phyloP scores from a whole-genome alignment of 2,113 vertebrate species.

The Thryonomys swinderianus region DNA sequence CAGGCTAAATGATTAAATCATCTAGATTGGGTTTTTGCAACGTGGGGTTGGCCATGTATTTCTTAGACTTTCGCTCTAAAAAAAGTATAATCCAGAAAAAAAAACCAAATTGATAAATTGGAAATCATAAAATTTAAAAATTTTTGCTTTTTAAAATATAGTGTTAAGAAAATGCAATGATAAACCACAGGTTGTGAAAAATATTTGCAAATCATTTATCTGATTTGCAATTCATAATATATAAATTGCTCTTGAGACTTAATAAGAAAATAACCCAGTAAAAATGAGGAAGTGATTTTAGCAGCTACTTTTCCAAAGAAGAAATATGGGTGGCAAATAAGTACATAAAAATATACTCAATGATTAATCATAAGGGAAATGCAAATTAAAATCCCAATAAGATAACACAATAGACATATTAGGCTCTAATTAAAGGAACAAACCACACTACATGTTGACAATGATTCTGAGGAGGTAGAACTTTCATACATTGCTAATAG shows the following conservation, averaged over 20 bases:
- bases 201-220: constrained; percentile 29
- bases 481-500: constrained; percentile 3
- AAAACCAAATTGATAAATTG: constrained; percentile 40
- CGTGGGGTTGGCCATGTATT: not conserved
- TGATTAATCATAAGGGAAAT: constrained; percentile 36
- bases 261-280: not conserved
- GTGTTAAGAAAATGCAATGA: constrained; percentile 29
- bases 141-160: not conserved
- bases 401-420: not conserved
- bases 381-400: constrained; percentile 36
- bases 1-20: not conserved
- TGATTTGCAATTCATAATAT: constrained; percentile 38
- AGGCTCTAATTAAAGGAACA: constrained; percentile 24
- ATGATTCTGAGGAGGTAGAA: not conserved
- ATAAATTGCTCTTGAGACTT: constrained; percentile 45
- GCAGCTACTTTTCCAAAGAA: constrained; percentile 3
- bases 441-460: not conserved
- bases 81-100: not conserved
- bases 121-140: constrained; percentile 17
- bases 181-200: constrained; percentile 12
- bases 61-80: constrained; percentile 33
- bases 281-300: constrained; percentile 1
- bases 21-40: not conserved
- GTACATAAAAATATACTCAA: constrained; percentile 33
- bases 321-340: constrained; percentile 50